Conservation (phyloP, 1,140 invertebrate species). For the Drosophila varians region DNA sequence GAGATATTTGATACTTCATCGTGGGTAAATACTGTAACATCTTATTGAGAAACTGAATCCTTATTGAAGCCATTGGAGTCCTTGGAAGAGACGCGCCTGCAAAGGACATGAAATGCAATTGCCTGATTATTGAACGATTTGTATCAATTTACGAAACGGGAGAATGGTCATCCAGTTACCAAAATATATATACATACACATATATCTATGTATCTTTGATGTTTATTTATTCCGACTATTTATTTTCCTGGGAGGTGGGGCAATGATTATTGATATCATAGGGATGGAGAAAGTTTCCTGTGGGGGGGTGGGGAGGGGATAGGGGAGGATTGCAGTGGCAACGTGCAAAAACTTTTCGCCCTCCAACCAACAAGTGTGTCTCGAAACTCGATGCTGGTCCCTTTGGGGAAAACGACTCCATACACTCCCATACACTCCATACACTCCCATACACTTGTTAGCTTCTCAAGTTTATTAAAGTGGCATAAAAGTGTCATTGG, state of each 20-base stretch:
- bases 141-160: conserved; percentile 69
- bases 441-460: conserved; percentile 37
- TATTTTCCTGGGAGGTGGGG: neutral
- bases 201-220: conserved; percentile 39
- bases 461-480: conserved; percentile 78
- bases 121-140: conserved; percentile 80
- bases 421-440: conserved; percentile 2
- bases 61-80: no score
- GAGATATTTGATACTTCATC: no score
- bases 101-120: no score
- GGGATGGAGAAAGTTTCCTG: no score
- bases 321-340: conserved; percentile 41
- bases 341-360: conserved; percentile 73
- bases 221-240: conserved; percentile 62
- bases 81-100: neutral
- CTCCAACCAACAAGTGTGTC: conserved; percentile 43
- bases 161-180: neutral
- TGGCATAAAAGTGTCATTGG: conserved; percentile 81
- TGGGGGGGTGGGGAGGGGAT: no score
- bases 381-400: neutral
- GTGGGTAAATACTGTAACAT: no score
- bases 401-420: no score
- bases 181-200: conserved; percentile 40
- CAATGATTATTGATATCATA: conserved; percentile 33
- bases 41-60: no score